Conservation (phyloP, 2,888 invertebrate species). For the Caenorhabditis sp. region DNA sequence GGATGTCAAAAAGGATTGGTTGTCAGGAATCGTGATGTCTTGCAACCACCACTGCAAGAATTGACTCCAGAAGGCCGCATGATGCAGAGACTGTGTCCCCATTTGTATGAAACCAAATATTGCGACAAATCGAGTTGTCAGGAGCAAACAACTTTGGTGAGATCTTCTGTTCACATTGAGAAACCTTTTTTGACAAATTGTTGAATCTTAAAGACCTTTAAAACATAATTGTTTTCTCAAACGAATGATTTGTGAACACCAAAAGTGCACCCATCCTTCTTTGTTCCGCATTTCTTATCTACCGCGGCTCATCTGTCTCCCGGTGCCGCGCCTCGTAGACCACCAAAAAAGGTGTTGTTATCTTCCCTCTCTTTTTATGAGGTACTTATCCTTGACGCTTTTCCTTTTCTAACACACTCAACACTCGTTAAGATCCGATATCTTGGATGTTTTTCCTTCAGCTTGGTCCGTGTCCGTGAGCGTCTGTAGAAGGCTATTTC, state of each 20-base stretch:
- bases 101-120: constrained; percentile 66
- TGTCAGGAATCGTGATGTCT: constrained; percentile 70
- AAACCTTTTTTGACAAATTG: neutral
- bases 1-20: constrained; percentile 66
- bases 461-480: constrained; percentile 10
- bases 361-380: constrained; percentile 6
- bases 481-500: constrained; percentile 22
- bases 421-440: constrained; percentile 26
- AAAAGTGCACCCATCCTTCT: constrained; percentile 21
- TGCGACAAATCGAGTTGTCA: constrained; percentile 38
- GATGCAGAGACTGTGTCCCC: constrained; percentile 62
- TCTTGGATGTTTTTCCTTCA: neutral
- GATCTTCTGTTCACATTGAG: neutral
- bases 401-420: constrained; percentile 8
- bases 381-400: constrained; percentile 4
- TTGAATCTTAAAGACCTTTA: neutral
- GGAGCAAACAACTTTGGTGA: constrained; percentile 2
- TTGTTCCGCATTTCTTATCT: constrained; percentile 30
- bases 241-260: constrained; percentile 19
- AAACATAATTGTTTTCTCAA: neutral
- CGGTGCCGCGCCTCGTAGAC: neutral
- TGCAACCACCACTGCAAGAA: constrained; percentile 70
- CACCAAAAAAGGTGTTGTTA: constrained; percentile 2
- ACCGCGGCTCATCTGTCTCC: constrained; percentile 37
- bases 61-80: constrained; percentile 50